Evolutionary conservation across 2,797 vertebrate species (phyloP).

Genomic region (Aeoliscus strigatus): DNA sequence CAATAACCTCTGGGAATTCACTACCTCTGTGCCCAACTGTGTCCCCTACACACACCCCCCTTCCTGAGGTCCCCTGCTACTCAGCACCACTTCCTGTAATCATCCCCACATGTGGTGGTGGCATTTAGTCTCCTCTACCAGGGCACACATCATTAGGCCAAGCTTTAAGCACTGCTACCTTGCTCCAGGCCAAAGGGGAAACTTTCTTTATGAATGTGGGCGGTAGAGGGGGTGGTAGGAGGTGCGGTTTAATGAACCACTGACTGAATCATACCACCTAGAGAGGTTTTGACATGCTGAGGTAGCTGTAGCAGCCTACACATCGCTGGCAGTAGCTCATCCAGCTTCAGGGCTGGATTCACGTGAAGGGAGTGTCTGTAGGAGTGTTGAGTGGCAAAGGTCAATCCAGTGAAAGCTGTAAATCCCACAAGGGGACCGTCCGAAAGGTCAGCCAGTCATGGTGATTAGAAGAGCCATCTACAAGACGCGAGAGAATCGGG

Average conservation of each 20-base stretch:
- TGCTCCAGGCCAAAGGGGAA: conserved; percentile 66
- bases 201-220: conserved; percentile 59
- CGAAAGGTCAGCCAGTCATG: conserved; percentile 72
- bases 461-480: conserved; percentile 64
- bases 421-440: conserved; percentile 68
- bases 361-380: conserved; percentile 64
- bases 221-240: conserved; percentile 40
- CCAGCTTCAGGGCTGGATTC: conserved; percentile 39
- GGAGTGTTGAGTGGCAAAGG: conserved; percentile 65
- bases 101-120: conserved; percentile 78
- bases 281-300: conserved; percentile 70
- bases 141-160: conserved; percentile 77
- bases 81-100: conserved; percentile 76
- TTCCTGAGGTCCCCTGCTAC: conserved; percentile 62
- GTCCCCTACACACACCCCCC: conserved; percentile 35
- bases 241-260: conserved; percentile 66
- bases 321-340: conserved; percentile 34
- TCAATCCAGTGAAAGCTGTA: conserved; percentile 74
- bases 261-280: conserved; percentile 68
- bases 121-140: conserved; percentile 64
- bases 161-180: conserved; percentile 70
- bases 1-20: conserved; percentile 69
- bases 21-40: conserved; percentile 53
- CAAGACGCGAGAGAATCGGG: conserved; percentile 61
- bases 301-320: conserved; percentile 53